These are phyloP conservation scores for Phenacoccus solenopsis DNA, from an alignment of 1,140 invertebrate genomes.

Conservation along the genomic window DNA sequence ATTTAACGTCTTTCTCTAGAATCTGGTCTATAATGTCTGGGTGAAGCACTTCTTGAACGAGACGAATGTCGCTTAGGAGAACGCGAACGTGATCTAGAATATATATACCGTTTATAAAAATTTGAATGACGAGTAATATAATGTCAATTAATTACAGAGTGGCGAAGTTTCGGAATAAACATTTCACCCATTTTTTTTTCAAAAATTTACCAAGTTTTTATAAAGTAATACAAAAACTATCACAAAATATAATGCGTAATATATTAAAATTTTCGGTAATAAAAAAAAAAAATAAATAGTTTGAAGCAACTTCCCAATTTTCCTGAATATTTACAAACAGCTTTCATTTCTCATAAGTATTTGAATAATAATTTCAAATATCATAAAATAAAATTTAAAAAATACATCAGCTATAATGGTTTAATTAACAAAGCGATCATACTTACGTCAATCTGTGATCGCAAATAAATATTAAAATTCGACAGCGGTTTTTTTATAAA, in stretches of 20 bases:
- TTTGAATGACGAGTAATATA: too few relatives aligned
- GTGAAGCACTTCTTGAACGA: not conserved
- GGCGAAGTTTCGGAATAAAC: not conserved
- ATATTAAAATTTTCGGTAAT: not conserved
- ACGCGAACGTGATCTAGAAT: not conserved
- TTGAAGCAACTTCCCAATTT: too few relatives aligned
- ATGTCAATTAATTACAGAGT: not conserved
- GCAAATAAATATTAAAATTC: constrained; percentile 3
- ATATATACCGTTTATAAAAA: not conserved
- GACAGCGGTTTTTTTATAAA: not conserved
- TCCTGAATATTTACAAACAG: too few relatives aligned
- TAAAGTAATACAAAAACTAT: not conserved
- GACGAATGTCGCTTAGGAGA: not conserved
- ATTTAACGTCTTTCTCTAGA: not conserved
- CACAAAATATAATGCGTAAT: not conserved
- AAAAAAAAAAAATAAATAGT: too few relatives aligned
- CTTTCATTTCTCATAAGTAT: too few relatives aligned
- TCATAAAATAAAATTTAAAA: too few relatives aligned
- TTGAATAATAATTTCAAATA: too few relatives aligned
- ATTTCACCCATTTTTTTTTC: not conserved
- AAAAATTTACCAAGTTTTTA: not conserved
- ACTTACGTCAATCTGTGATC: not conserved
- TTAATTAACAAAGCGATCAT: not conserved
- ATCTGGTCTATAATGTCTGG: not conserved
- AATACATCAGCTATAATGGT: not conserved